Conservation (phyloP, 1,140 invertebrate species). For the Drosophila aff. region DNA sequence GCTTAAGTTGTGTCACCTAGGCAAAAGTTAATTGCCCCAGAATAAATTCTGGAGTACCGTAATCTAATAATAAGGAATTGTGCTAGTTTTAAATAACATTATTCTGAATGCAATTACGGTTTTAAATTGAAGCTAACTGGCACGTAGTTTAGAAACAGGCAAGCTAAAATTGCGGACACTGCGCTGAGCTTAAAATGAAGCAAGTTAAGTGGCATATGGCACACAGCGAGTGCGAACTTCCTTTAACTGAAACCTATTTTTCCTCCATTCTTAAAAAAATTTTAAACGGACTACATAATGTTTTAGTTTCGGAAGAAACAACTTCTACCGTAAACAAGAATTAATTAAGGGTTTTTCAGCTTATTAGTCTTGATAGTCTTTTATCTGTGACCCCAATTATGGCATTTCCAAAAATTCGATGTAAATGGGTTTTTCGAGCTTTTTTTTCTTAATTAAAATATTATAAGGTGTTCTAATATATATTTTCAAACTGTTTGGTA, state of each 20-base stretch:
- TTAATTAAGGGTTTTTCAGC: background rate
- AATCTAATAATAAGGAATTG: constrained; percentile 28
- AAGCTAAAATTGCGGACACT: background rate
- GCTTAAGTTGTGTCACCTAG: constrained; percentile 13
- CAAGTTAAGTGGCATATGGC: background rate
- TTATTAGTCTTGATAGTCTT: background rate
- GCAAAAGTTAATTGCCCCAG: constrained; percentile 26
- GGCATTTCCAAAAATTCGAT: too few relatives aligned
- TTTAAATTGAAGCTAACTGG: constrained; percentile 1
- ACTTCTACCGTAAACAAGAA: too few relatives aligned
- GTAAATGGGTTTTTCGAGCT: too few relatives aligned
- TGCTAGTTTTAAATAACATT: constrained; percentile 4
- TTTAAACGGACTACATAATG: background rate
- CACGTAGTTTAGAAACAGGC: constrained; percentile 24
- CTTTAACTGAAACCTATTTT: too few relatives aligned
- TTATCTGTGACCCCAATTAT: background rate
- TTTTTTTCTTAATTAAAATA: too few relatives aligned
- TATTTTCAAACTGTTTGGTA: too few relatives aligned
- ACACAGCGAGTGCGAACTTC: background rate
- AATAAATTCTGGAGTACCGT: constrained; percentile 14
- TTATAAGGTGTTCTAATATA: too few relatives aligned
- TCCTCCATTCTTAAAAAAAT: background rate
- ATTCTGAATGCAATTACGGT: constrained; percentile 17
- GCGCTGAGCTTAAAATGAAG: background rate
- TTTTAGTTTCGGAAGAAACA: background rate